Evolutionary conservation across 1,140 invertebrate genomes (phyloP).

Genomic region (Drosophila burlai): DNA sequence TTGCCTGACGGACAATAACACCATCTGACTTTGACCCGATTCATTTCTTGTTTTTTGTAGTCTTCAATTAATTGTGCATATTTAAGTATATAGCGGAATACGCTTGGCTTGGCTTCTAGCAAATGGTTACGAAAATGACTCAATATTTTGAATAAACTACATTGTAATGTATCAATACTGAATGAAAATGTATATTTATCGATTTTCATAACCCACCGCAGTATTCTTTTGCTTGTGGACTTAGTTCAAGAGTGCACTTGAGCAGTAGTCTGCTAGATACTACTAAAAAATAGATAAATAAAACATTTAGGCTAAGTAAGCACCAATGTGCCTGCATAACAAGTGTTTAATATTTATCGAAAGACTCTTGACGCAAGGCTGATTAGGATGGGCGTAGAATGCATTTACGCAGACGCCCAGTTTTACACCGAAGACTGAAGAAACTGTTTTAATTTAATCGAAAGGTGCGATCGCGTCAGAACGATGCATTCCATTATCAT

Average conservation of each 20-base stretch:
- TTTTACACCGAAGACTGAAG: background rate
- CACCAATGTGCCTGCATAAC: background rate
- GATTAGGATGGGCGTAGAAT: background rate
- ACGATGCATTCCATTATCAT: too few relatives aligned
- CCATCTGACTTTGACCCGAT: slow-evolving; percentile 76
- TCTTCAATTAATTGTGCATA: slow-evolving; percentile 25
- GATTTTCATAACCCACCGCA: background rate
- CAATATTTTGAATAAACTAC: background rate
- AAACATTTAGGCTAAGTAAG: background rate
- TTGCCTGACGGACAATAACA: slow-evolving; percentile 43
- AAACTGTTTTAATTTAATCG: background rate
- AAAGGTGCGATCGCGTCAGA: background rate
- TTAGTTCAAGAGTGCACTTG: too few relatives aligned
- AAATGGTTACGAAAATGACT: background rate
- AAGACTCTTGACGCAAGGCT: background rate
- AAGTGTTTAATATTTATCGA: background rate
- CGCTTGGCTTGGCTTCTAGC: slow-evolving; percentile 1
- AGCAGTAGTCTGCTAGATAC: too few relatives aligned
- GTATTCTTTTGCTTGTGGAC: background rate
- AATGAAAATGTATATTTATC: background rate
- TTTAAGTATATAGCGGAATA: slow-evolving; percentile 1
- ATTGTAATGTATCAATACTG: background rate
- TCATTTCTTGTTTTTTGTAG: slow-evolving; percentile 47
- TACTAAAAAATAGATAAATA: slow-evolving; percentile 1
- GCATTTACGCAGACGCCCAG: background rate